Percentiles rank a stretch among this genome's conserved stretches.
These are phyloP conservation scores for Drosophila mimetica DNA, from an alignment of 2,888 invertebrate genomes.

Conservation along the genomic window DNA sequence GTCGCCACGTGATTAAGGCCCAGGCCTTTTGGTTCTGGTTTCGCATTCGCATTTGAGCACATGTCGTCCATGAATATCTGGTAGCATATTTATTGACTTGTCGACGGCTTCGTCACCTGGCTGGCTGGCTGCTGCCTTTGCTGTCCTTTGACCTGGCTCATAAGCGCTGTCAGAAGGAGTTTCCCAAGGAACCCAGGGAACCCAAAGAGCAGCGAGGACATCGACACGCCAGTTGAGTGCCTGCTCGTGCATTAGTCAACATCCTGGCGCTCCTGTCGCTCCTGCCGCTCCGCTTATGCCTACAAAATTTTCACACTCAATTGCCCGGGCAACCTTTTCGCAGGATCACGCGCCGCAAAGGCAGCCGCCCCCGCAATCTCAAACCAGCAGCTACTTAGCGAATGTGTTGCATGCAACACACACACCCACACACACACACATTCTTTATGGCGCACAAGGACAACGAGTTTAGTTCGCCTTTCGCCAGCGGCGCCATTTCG, in stretches of 20 bases:
- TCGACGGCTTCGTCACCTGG: constrained; percentile 50
- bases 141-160: constrained; percentile 66
- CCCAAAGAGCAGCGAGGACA: constrained; percentile 6
- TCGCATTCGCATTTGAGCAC: constrained; percentile 32
- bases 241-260: constrained; percentile 74
- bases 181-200: background rate
- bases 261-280: constrained; percentile 12
- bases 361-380: constrained; percentile 19
- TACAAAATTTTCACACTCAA: constrained; percentile 78
- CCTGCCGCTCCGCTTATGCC: constrained; percentile 47
- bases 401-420: constrained; percentile 71
- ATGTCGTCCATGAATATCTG: constrained; percentile 63
- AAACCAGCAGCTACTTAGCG: constrained; percentile 66
- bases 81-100: constrained; percentile 74
- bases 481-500: constrained; percentile 46
- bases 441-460: constrained; percentile 28
- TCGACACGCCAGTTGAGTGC: constrained; percentile 71
- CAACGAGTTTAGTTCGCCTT: constrained; percentile 68
- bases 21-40: constrained; percentile 22
- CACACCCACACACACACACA: constrained; percentile 9
- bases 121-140: constrained; percentile 1
- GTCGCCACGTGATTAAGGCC: constrained; percentile 64
- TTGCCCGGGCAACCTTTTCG: constrained; percentile 75
- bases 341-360: constrained; percentile 68
- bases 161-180: constrained; percentile 61